Conservation (phyloP, 1,140 invertebrate species). For the Ceratina calcarata region DNA sequence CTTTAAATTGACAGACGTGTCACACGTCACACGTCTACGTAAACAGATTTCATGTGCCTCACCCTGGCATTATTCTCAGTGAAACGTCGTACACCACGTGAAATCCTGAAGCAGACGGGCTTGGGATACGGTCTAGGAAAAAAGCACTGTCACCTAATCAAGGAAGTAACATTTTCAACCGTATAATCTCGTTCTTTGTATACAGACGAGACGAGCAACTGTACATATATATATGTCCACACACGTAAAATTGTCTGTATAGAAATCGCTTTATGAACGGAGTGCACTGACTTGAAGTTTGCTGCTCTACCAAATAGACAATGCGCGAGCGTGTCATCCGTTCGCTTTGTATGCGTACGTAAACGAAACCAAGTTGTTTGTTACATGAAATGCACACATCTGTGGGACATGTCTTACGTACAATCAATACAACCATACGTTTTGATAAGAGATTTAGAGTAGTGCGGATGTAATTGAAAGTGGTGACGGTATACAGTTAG, state of each 20-base stretch:
- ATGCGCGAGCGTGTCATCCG: not conserved
- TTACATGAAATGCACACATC: no score
- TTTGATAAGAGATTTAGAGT: constrained; percentile 18
- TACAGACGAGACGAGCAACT: constrained; percentile 1
- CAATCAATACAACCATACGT: constrained; percentile 25
- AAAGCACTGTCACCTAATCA: constrained; percentile 43
- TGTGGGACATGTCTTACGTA: not conserved
- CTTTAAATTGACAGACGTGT: constrained; percentile 15
- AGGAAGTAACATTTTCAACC: constrained; percentile 40
- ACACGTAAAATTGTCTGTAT: constrained; percentile 8
- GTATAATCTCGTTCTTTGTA: constrained; percentile 22
- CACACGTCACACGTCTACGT: constrained; percentile 11
- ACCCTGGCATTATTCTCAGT: constrained; percentile 54
- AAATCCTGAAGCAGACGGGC: not conserved
- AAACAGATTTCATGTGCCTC: constrained; percentile 12
- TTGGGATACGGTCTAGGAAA: constrained; percentile 3
- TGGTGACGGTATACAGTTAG: constrained; percentile 21
- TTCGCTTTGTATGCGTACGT: not conserved
- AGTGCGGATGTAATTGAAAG: constrained; percentile 34
- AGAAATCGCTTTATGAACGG: constrained; percentile 28
- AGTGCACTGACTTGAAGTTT: constrained; percentile 50
- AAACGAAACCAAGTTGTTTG: not conserved
- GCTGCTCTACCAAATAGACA: constrained; percentile 37
- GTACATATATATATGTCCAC: not conserved
- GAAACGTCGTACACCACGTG: not conserved